phyloP scores from a whole-genome alignment of 2,888 invertebrate species.

The Villa cingulata region DNA sequence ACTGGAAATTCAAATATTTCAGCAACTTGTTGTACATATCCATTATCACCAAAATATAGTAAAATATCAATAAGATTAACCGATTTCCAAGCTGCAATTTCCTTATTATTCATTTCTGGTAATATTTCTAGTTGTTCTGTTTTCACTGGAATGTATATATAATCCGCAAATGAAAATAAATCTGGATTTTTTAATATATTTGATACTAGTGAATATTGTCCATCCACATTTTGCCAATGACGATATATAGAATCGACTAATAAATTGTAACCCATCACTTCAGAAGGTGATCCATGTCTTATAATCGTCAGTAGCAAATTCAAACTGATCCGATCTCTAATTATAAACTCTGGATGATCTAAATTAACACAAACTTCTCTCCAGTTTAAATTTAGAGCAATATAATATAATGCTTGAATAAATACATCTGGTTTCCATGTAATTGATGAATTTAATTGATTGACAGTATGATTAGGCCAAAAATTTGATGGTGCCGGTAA shows the following conservation, averaged over 20 bases:
- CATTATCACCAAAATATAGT: slow-evolving; percentile 74
- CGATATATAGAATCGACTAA: slow-evolving; percentile 84
- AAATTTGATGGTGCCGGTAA: slow-evolving; percentile 52
- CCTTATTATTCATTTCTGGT: slow-evolving; percentile 90
- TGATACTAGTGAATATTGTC: slow-evolving; percentile 77
- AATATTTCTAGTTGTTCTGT: slow-evolving; percentile 84
- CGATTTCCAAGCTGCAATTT: slow-evolving; percentile 85
- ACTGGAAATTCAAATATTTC: slow-evolving; percentile 86
- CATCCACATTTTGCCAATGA: slow-evolving; percentile 86
- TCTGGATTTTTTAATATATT: slow-evolving; percentile 83
- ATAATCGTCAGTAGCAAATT: slow-evolving; percentile 71
- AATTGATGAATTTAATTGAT: slow-evolving; percentile 34
- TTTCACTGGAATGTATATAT: slow-evolving; percentile 72
- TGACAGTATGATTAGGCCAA: slow-evolving; percentile 39
- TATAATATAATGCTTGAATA: slow-evolving; percentile 80
- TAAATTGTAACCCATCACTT: slow-evolving; percentile 58
- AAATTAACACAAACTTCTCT: slow-evolving; percentile 82
- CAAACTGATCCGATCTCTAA: slow-evolving; percentile 77
- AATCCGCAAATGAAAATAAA: slow-evolving; percentile 87
- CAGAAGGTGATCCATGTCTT: slow-evolving; percentile 63
- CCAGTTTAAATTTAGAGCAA: slow-evolving; percentile 79
- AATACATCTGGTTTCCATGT: slow-evolving; percentile 92
- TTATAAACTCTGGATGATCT: slow-evolving; percentile 79
- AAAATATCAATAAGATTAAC: slow-evolving; percentile 81
- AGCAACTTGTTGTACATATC: slow-evolving; percentile 60